Evolutionary conservation across 2,113 vertebrate species (phyloP).

Genomic region (Probosciger aterrimus): DNA sequence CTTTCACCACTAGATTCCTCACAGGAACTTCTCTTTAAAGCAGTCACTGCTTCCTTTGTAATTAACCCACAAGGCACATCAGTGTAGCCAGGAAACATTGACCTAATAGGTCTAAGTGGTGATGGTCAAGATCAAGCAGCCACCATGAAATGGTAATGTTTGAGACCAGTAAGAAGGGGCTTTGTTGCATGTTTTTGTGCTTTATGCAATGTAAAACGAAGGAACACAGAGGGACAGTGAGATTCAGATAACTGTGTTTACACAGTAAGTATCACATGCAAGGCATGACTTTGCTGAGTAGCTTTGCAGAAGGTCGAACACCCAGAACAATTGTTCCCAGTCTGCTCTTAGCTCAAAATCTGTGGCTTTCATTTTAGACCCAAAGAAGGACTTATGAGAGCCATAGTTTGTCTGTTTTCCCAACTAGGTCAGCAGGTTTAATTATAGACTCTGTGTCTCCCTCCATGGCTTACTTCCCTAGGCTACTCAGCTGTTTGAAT

Average conservation of each 20-base stretch:
- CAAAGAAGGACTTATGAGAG: not conserved
- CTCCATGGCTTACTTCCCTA: not conserved
- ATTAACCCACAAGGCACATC: slow-evolving; percentile 31
- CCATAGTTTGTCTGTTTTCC: not conserved
- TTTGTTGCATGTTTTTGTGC: not conserved
- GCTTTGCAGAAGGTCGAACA: not conserved
- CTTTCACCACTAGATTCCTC: slow-evolving; percentile 40
- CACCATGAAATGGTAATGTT: not conserved
- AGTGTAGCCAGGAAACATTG: not conserved
- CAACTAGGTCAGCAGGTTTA: slow-evolving; percentile 38
- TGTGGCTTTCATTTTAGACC: not conserved
- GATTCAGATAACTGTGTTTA: not conserved
- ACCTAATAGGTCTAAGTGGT: not conserved
- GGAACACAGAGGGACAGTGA: not conserved
- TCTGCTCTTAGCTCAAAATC: not conserved
- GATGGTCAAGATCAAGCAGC: not conserved
- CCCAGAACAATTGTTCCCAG: not conserved
- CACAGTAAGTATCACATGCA: not conserved
- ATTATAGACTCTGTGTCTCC: not conserved
- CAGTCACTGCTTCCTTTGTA: slow-evolving; percentile 52
- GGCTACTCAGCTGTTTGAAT: slow-evolving; percentile 22
- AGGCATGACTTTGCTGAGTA: not conserved
- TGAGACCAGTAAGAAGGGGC: not conserved
- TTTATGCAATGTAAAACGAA: not conserved
- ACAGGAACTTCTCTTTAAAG: slow-evolving; percentile 40